Conservation (phyloP, 2,888 invertebrate species). For the Orchesella flavescens region DNA sequence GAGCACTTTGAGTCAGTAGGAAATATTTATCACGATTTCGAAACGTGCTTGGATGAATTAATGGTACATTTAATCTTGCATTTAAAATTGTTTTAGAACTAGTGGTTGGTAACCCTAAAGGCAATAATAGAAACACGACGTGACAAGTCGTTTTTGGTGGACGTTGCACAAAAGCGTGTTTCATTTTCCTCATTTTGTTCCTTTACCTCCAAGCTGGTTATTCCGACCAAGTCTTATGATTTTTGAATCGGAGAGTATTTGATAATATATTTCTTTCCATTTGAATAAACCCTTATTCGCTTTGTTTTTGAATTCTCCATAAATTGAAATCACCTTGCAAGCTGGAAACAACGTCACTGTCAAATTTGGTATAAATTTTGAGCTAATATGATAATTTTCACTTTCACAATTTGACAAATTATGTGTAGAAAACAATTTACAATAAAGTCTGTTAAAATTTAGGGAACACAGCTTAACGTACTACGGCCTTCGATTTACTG, state of each 20-base stretch:
- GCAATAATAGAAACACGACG: constrained; percentile 9
- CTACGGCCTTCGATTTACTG: no score
- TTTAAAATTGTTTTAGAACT: not conserved
- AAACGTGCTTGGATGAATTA: constrained; percentile 18
- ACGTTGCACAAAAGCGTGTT: not conserved
- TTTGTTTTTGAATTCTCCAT: no score
- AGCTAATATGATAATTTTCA: no score
- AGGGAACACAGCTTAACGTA: no score
- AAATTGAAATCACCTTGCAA: no score
- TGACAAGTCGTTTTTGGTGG: constrained; percentile 12
- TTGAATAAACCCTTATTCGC: no score
- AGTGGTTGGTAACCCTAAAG: not conserved
- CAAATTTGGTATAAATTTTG: no score
- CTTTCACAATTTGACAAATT: no score
- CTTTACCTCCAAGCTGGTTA: not conserved
- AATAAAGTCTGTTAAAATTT: no score
- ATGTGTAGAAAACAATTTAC: no score
- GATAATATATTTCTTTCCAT: not conserved
- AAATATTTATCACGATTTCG: constrained; percentile 24
- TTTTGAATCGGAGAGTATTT: not conserved
- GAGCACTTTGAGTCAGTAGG: not conserved
- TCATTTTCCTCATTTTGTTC: no score
- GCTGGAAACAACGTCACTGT: no score
- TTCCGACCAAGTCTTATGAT: constrained; percentile 20
- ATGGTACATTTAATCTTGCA: constrained; percentile 14